Evolutionary conservation across 2,113 vertebrate species (phyloP), one percentile per base, ranked within the genome.

Genomic region (Nibea albiflora): DNA sequence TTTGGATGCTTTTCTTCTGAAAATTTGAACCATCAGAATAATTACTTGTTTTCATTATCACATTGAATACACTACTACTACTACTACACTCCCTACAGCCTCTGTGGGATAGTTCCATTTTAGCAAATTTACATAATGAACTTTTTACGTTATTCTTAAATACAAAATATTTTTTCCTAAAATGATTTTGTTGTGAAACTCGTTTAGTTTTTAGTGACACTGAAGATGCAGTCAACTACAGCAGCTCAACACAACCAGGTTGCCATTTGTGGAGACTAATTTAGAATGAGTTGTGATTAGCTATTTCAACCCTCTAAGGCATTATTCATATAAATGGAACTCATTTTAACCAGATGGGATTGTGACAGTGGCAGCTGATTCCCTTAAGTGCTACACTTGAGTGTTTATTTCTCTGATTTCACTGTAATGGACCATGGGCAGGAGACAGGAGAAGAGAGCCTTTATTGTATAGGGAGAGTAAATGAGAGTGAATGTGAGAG

Each of bases 271-370:
- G 11, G 19, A 65, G 78, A 64, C 83, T 89, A 79, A 92, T 88
- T 88, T 71, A 80, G 19, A 89, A 87, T 72, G 62, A 90, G 80
- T 72, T 91, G 88, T 73, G 88, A 91, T 91, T 83, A 91, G 88
- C 89, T 83, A 15, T 71, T 85, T 86, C 47, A 52, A 64, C 63
- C 86, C 83, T 88, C 76, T 5, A 8, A 86, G 83, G 85, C 69
- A 73, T 78, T 71, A 39, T 12, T 6, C 74, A 78, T 91, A 81
- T 73, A 85, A 90, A 80, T 80, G 79, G 81, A 80, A 22, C 70
- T 76, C 83, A 73, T 78, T 85, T 77, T 64, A 76, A 83, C 69
- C 85, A 79, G 80, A 56, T 82, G 80, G 80, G 78, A 84, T 84
- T 76, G 69, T 70, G 88, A 81, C 84, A 42, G 71, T 5, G 56